Evolutionary conservation across 1,140 invertebrate genomes (phyloP), one percentile per base, ranked within the genome.

Genomic region (Patella vulgata): DNA sequence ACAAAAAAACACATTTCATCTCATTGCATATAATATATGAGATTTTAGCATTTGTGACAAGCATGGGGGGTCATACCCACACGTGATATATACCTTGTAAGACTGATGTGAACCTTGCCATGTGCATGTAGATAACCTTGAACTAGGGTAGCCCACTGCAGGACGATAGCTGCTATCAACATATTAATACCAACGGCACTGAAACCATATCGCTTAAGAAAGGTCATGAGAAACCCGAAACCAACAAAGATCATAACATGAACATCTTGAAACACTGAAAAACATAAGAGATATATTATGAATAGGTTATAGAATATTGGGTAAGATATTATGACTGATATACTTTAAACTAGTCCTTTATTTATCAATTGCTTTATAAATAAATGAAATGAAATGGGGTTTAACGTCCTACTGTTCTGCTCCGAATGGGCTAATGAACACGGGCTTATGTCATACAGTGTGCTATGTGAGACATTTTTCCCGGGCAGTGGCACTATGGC

Each of bases 211-310:
- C 90, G 89, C 73, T 91, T 91, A 28, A 97, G 84, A 78, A 97
- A 98, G 0, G 94, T 96, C 94, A 98, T 97, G 53, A 98, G 85
- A 77, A 95, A 98, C 0, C 94, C 96, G 77, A 98, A 97, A 62
- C 96, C 96, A 69, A 97, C 88, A 86, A 96, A 97, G 75, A 98
- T 95, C 95, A 98, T 97, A 2, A 96, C 93, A 83, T 97, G 94
- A 1, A 96, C 90, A 82, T 96, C 95, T 87, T 96, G 93, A 78
- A 95, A 97, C 86, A 95, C 77, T 79, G 71, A 14, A 63, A 62
- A 21, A 21, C 3, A 50, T 4, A 25, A 30, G 47, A 28, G n/a
- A 30, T 50, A n/a, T n/a, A n/a, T n/a, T n/a, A n/a, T n/a, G n/a
- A n/a, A n/a, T n/a, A n/a, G n/a, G n/a, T n/a, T n/a, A n/a, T n/a